These are phyloP conservation scores for Prietella phreatophila DNA, from an alignment of 2,113 vertebrate species.

Conservation along the genomic window DNA sequence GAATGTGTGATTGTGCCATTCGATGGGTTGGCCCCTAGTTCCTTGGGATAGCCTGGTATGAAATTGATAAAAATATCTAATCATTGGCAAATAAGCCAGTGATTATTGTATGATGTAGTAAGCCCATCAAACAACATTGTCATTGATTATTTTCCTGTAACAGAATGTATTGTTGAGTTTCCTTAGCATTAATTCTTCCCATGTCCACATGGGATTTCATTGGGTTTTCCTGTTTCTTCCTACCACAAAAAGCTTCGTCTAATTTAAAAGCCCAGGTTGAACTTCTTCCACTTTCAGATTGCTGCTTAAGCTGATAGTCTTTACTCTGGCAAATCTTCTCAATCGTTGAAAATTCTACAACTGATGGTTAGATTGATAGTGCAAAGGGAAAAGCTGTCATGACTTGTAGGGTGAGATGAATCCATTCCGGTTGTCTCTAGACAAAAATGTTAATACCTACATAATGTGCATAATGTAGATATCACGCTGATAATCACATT, in stretches of 20 bases:
- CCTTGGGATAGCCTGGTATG: background rate
- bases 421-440: background rate
- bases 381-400: background rate
- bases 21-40: too few relatives aligned
- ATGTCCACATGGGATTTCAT: background rate
- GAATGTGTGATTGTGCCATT: too few relatives aligned
- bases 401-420: background rate
- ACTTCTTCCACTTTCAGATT: background rate
- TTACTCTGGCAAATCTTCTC: background rate
- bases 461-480: slow-evolving; percentile 30
- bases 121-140: background rate
- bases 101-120: too few relatives aligned
- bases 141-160: too few relatives aligned
- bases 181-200: background rate
- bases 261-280: background rate
- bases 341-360: background rate
- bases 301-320: background rate
- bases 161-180: background rate
- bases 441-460: background rate
- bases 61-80: background rate
- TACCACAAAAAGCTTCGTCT: background rate
- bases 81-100: background rate
- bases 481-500: slow-evolving; percentile 43
- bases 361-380: background rate
- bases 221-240: background rate